Conservation (phyloP, 2,113 vertebrate genomes). For the Ictalurus furcatus region DNA sequence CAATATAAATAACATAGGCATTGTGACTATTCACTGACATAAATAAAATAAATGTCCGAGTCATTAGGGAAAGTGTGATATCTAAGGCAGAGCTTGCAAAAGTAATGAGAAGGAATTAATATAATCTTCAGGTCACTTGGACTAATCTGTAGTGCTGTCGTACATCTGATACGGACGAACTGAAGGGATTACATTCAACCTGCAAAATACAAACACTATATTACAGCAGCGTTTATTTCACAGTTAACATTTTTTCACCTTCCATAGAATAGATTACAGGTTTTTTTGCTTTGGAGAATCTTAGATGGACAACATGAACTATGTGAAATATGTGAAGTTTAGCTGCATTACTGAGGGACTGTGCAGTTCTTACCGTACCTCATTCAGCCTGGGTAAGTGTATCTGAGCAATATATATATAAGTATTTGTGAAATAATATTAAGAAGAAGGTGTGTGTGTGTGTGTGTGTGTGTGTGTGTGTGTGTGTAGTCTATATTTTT, state of each 20-base stretch:
- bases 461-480: background rate
- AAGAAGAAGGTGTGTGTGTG: background rate
- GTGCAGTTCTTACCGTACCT: background rate
- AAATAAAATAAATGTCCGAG: background rate
- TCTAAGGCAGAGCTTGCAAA: background rate
- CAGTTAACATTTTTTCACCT: background rate
- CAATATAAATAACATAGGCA: background rate
- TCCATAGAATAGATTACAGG: background rate
- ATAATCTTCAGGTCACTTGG: slow-evolving; percentile 40
- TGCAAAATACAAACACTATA: background rate
- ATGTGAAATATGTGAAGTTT: slow-evolving; percentile 7
- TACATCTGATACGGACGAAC: slow-evolving; percentile 26
- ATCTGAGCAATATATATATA: background rate
- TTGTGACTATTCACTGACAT: background rate
- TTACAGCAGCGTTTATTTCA: background rate
- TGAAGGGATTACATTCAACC: slow-evolving; percentile 19
- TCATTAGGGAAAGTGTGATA: background rate
- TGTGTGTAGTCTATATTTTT: background rate
- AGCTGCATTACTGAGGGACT: background rate
- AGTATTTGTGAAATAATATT: background rate
- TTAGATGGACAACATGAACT: background rate
- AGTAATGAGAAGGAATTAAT: slow-evolving; percentile 35
- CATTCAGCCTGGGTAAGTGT: slow-evolving; percentile 25
- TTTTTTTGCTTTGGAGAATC: background rate
- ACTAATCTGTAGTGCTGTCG: slow-evolving; percentile 40